These are phyloP conservation scores for Pseudochirops cupreus DNA, from an alignment of 2,797 vertebrate genomes.

Conservation along the genomic window DNA sequence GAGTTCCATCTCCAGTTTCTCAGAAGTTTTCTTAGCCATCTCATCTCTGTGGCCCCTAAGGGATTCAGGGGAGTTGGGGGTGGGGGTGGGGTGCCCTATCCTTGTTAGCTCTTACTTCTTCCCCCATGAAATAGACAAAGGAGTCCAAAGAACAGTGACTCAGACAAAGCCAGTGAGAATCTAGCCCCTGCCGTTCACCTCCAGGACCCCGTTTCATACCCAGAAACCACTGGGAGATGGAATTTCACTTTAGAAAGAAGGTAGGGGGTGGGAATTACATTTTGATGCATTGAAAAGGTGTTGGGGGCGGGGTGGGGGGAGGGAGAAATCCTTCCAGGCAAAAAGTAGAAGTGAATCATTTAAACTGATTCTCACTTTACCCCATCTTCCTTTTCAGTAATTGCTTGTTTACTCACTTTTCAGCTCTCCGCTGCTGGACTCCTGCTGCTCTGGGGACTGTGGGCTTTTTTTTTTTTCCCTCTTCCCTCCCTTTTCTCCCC, in stretches of 20 bases:
- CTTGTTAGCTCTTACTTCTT: not conserved
- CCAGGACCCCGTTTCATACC: constrained; percentile 24
- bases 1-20: constrained; percentile 55
- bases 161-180: constrained; percentile 36
- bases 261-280: not conserved
- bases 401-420: constrained; percentile 72
- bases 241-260: constrained; percentile 59
- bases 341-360: constrained; percentile 56
- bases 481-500: constrained; percentile 27
- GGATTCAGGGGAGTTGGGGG: not conserved
- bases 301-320: not conserved
- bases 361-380: constrained; percentile 47
- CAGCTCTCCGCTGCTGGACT: constrained; percentile 65
- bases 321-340: constrained; percentile 42
- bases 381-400: constrained; percentile 57
- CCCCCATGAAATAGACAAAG: not conserved
- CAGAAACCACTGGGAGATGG: constrained; percentile 52
- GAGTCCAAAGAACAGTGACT: constrained; percentile 9
- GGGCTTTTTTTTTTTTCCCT: constrained; percentile 24
- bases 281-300: constrained; percentile 1
- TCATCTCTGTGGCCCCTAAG: constrained; percentile 11
- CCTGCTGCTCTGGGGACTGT: constrained; percentile 60
- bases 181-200: constrained; percentile 13
- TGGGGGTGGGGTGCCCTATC: not conserved
- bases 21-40: constrained; percentile 60